These are phyloP conservation scores for Festucalex cinctus DNA, from an alignment of 2,113 vertebrate species.

Conservation along the genomic window DNA sequence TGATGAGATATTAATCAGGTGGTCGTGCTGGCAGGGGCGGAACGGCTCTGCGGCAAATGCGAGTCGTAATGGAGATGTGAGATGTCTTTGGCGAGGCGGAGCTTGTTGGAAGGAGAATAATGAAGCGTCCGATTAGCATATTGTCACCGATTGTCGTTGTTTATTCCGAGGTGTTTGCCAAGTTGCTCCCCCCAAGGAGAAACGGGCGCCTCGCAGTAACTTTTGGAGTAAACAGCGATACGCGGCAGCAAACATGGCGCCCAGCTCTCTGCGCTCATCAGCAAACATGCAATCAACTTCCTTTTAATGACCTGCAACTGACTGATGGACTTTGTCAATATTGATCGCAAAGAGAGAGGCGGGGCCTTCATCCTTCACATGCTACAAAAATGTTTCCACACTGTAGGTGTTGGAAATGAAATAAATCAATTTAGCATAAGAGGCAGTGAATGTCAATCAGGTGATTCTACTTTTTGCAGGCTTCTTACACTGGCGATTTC, in stretches of 20 bases:
- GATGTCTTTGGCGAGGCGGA: constrained; percentile 54
- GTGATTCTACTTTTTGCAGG: not conserved
- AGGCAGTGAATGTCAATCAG: not conserved
- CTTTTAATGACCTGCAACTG: constrained; percentile 61
- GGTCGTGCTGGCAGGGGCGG: constrained; percentile 36
- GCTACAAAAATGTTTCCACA: not conserved
- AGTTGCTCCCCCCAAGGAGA: constrained; percentile 65
- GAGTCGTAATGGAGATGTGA: constrained; percentile 52
- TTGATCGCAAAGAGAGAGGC: constrained; percentile 38
- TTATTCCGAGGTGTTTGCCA: constrained; percentile 66
- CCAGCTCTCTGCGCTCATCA: constrained; percentile 16
- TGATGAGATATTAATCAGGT: constrained; percentile 69
- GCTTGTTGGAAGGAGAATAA: constrained; percentile 59
- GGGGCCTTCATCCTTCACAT: constrained; percentile 20
- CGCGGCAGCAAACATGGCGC: constrained; percentile 47
- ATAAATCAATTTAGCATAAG: not conserved
- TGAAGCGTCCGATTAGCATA: constrained; percentile 66
- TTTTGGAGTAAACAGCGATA: constrained; percentile 66
- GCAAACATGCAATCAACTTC: constrained; percentile 52
- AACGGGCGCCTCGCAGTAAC: constrained; percentile 59
- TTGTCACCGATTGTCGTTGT: constrained; percentile 67
- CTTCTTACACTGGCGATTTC: too few relatives aligned
- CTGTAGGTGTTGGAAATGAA: not conserved
- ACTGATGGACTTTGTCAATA: constrained; percentile 57
- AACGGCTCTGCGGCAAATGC: constrained; percentile 18